phyloP scores from a whole-genome alignment of 2,113 vertebrate genomes.

The Oryzias javanicus region DNA sequence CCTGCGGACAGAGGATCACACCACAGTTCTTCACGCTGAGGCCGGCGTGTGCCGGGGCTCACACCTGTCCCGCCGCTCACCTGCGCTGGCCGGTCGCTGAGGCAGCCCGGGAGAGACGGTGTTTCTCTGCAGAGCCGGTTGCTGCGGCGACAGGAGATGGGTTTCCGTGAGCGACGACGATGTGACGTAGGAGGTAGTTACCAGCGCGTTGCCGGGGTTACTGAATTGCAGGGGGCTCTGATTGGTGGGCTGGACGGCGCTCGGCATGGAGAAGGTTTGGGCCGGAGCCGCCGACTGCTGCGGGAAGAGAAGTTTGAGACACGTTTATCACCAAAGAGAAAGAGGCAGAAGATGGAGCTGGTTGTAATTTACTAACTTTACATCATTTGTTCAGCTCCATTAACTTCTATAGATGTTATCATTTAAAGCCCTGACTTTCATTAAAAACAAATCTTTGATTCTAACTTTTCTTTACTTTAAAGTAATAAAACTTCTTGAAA shows the following conservation, averaged over 20 bases:
- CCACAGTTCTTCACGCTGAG: background rate
- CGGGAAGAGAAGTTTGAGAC: constrained; percentile 20
- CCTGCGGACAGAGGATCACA: constrained; percentile 71
- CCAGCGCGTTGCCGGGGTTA: constrained; percentile 89
- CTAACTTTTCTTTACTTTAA: no score
- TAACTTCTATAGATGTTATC: no score
- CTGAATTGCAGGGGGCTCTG: constrained; percentile 93
- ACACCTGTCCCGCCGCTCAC: constrained; percentile 70
- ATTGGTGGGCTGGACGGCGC: constrained; percentile 92
- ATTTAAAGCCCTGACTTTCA: no score
- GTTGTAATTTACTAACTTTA: no score
- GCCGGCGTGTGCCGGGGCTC: background rate
- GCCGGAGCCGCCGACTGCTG: constrained; percentile 89
- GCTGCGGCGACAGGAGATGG: constrained; percentile 92
- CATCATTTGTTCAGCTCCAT: no score
- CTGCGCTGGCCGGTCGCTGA: constrained; percentile 94
- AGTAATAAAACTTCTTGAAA: no score
- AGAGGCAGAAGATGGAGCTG: no score
- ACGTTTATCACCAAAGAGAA: background rate
- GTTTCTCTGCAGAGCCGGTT: constrained; percentile 89
- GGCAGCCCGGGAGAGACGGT: constrained; percentile 93
- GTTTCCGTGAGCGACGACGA: constrained; percentile 91
- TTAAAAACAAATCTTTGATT: no score
- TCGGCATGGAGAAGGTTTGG: constrained; percentile 95
- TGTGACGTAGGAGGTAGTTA: constrained; percentile 93